Conservation (phyloP, 2,113 vertebrate genomes). For the Zonotrichia leucophrys region DNA sequence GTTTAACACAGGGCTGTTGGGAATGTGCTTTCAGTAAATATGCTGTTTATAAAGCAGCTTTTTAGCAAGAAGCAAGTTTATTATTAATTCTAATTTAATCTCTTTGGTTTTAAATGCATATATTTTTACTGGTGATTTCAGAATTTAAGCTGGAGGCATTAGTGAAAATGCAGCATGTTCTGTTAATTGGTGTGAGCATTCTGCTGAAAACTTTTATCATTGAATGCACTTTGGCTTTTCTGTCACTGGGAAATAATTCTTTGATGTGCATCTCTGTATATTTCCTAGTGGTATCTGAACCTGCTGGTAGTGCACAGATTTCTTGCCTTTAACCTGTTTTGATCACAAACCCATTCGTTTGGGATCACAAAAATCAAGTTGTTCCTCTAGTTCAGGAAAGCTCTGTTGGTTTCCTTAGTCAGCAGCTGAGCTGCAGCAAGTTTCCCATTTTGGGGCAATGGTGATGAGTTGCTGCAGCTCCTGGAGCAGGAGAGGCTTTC, state of each 20-base stretch:
- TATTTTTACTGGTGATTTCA: neutral
- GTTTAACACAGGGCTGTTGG: neutral
- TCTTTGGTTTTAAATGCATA: neutral
- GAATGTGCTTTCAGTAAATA: neutral
- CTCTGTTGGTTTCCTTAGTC: neutral
- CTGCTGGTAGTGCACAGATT: accelerated
- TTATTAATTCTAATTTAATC: neutral
- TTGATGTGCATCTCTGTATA: accelerated
- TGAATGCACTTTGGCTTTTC: conserved; percentile 46
- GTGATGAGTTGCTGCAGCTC: neutral
- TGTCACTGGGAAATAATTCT: neutral
- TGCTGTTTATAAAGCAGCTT: neutral
- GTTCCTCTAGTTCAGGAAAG: neutral
- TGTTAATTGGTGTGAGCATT: neutral
- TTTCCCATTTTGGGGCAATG: neutral
- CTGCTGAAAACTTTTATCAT: neutral
- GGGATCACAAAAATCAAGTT: neutral
- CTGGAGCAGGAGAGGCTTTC: neutral
- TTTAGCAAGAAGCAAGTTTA: neutral
- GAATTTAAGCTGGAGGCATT: neutral
- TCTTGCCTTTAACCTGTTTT: neutral
- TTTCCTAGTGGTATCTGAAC: neutral
- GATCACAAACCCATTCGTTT: neutral
- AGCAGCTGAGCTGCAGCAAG: neutral
- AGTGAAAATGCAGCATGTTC: conserved; percentile 13